Base-by-base conservation (phyloP, 2,797 vertebrate genomes). In the Numenius phaeopus region DNA sequence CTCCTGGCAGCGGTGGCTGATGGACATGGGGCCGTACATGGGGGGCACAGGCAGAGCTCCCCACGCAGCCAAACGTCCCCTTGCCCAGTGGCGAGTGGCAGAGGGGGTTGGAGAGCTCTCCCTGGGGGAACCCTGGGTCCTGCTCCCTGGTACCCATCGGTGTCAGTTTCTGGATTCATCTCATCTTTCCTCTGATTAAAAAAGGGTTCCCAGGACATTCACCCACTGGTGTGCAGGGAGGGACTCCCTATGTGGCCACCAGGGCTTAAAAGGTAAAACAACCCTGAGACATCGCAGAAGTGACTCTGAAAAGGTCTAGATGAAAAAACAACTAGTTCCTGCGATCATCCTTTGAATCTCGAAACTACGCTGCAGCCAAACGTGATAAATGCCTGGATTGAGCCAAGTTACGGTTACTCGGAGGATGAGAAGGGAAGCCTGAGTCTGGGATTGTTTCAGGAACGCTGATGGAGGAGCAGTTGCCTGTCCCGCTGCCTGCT, bases 21-120 rank as follows among this genome's bases (percentile, higher is more conserved):
- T 0, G 12, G 50, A 37, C 0, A 0, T n/a, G 19, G 69, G 42
- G 22, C 42, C 1, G 1, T 8, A 18, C 1, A 0, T 8, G 13
- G 18, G 19, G 47, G 29, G 17, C 7, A 12, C 3, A 0, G 37
- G 46, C 61, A 87, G 85, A 65, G 37, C 39, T 42, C 7, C n/a
- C n/a, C 13, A 20, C 1, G 1, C 27, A 24, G 37, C 57, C 27
- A 34, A 85, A 39, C 21, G 47, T 82, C 66, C 32, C 4, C 0
- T 10, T 66, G 62, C 39, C 76, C 9, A 0, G 34, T 15, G 64
- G 34, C 6, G 0, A 66, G 73, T 1, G 1, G 23, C 65, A 73
- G 40, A 78, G 42, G 57, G 37, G 46, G 11, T 44, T 55, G 73
- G 30, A 42, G n/a, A 29, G n/a, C 49, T 62, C 11, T n/a, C 32